phyloP scores from a whole-genome alignment of 2,113 vertebrate species.

The Nothocercus julius region DNA sequence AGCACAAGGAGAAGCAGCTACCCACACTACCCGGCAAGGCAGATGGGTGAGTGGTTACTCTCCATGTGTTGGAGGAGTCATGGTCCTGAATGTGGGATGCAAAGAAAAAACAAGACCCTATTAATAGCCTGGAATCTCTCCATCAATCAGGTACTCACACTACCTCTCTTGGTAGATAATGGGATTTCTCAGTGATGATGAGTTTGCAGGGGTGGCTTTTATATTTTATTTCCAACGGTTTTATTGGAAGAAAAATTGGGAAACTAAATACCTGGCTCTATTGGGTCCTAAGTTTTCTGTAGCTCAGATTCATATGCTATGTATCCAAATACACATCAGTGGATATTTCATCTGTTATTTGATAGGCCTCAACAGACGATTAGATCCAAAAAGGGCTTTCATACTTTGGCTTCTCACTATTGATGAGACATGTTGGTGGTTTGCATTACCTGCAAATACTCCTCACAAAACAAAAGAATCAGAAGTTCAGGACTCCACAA shows the following conservation, averaged over 20 bases:
- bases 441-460: not conserved
- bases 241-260: not conserved
- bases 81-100: accelerated
- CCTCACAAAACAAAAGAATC: not conserved
- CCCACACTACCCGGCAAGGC: not conserved
- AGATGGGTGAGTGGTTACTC: not conserved
- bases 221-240: not conserved
- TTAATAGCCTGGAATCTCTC: accelerated
- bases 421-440: not conserved
- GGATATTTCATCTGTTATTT: not conserved
- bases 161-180: not conserved
- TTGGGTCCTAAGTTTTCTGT: not conserved
- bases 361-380: not conserved
- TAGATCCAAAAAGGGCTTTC: not conserved
- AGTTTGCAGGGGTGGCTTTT: not conserved
- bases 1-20: not conserved
- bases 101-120: not conserved
- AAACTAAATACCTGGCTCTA: not conserved
- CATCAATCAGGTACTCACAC: not conserved
- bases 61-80: not conserved
- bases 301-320: accelerated
- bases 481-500: not conserved
- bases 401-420: not conserved
- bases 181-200: not conserved
- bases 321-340: not conserved